Base-by-base conservation (phyloP, 2,113 vertebrate species). In the Dasyprocta punctata region DNA sequence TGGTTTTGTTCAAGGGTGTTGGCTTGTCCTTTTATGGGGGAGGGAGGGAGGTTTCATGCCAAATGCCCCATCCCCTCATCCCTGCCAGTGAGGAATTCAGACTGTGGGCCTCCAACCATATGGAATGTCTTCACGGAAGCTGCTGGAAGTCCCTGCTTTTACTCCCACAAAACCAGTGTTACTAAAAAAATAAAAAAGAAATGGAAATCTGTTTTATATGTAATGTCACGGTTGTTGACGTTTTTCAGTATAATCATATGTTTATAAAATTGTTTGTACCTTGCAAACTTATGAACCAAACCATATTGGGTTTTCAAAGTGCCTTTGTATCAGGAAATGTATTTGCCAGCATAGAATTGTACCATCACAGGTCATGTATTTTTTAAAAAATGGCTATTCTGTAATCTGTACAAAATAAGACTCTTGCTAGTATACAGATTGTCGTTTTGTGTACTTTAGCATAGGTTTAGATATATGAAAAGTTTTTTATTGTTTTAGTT, bases 281-380 rank as follows among this genome's bases (percentile, higher is more conserved):
- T 99, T 98, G 98, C 99, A 99, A 99, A 99, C 98, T 98, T 99
- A 98, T 88, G 97, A 99, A 98, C 98, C 98, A 98, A 99, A 99
- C 98, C 99, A 98, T 99, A 98, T 98, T 99, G 98, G 98, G 98
- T 99, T 99, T 99, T 99, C 98, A 97, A 99, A 99, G 99, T 99
- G 99, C 99, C 99, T 99, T 99, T 98, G 94, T 98, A 98, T 98
- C 97, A 93, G 94, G 95, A 98, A 97, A 97, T 94, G 95, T 98
- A 96, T 98, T 98, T 98, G 98, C 99, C 98, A 98, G 98, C 98
- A 98, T 96, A 98, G 98, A 97, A 95, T 86, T 26, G 71, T 96
- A 97, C 96, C 97, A 98, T 98, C 97, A 84, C 93, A 97, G 95
- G 97, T 95, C 90, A 78, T 78, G 30, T 77, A 5, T 93, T 97